Conservation (phyloP, 2,797 vertebrate species). For the Poeciliopsis turneri region DNA sequence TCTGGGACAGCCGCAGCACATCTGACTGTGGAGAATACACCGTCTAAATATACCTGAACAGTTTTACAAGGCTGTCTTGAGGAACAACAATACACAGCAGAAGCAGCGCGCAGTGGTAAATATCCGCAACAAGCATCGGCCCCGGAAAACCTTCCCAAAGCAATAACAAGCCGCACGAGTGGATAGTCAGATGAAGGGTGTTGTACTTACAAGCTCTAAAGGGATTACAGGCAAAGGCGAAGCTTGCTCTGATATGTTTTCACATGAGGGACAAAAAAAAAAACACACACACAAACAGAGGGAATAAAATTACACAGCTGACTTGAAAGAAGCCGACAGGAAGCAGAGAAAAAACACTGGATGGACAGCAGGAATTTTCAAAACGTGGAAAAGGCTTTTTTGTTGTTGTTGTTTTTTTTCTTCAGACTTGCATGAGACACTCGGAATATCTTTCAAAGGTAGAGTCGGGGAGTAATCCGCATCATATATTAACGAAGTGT, state of each 20-base stretch:
- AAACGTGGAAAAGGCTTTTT: constrained; percentile 34
- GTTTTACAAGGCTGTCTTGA: constrained; percentile 64
- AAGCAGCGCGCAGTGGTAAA: constrained; percentile 51
- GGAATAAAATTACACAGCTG: constrained; percentile 24
- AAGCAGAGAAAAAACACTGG: constrained; percentile 10
- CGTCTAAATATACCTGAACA: constrained; percentile 65
- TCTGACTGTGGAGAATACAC: constrained; percentile 43
- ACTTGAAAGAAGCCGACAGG: constrained; percentile 32
- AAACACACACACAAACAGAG: not conserved
- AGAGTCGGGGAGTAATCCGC: constrained; percentile 3
- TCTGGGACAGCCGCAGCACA: constrained; percentile 38
- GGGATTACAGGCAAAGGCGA: constrained; percentile 60
- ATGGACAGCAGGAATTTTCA: constrained; percentile 35
- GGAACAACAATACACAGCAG: constrained; percentile 47
- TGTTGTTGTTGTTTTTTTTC: not conserved
- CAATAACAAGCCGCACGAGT: constrained; percentile 48
- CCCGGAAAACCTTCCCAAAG: constrained; percentile 50
- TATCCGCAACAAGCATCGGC: constrained; percentile 55
- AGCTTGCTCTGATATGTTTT: constrained; percentile 54
- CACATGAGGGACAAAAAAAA: constrained; percentile 35
- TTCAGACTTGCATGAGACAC: constrained; percentile 7
- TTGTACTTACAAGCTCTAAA: constrained; percentile 58
- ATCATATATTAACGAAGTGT: constrained; percentile 11
- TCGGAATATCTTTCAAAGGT: not conserved
- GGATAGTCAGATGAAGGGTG: constrained; percentile 63